Evolutionary conservation across 2,888 invertebrate genomes (phyloP).

Genomic region (Netelia fuscicornis): DNA sequence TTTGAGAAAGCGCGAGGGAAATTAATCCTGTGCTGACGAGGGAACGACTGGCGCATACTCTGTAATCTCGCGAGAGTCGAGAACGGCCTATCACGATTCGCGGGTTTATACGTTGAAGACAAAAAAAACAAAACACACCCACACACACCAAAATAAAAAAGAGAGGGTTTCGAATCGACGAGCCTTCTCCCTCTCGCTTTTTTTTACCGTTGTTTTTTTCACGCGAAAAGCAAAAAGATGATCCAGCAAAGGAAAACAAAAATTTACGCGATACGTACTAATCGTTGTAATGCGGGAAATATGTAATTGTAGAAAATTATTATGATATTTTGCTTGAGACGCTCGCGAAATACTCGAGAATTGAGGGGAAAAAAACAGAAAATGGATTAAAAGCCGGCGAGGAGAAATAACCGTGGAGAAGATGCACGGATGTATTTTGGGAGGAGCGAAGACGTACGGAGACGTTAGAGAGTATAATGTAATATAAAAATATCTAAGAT

Average conservation of each 20-base stretch:
- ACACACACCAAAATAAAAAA: no score
- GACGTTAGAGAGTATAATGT: not conserved
- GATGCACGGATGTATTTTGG: slow-evolving; percentile 2
- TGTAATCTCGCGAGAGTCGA: not conserved
- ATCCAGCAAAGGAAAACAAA: not conserved
- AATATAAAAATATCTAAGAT: not conserved
- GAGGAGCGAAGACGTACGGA: not conserved
- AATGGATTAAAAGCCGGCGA: not conserved
- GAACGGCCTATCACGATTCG: slow-evolving; percentile 3
- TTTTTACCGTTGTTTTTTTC: not conserved
- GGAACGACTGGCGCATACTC: no score
- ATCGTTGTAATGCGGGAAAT: not conserved
- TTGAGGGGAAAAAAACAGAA: not conserved
- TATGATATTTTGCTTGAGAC: not conserved
- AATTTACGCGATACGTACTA: slow-evolving; percentile 2
- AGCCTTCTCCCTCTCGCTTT: not conserved
- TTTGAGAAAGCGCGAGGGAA: not conserved
- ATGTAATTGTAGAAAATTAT: not conserved
- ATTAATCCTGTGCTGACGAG: not conserved
- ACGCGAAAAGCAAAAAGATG: not conserved
- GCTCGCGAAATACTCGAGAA: not conserved
- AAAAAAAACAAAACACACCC: no score
- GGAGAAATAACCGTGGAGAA: not conserved
- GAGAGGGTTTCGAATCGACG: not conserved
- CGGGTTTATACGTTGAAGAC: not conserved